Conservation (phyloP, 2,113 vertebrate genomes). For the Sander lucioperca region DNA sequence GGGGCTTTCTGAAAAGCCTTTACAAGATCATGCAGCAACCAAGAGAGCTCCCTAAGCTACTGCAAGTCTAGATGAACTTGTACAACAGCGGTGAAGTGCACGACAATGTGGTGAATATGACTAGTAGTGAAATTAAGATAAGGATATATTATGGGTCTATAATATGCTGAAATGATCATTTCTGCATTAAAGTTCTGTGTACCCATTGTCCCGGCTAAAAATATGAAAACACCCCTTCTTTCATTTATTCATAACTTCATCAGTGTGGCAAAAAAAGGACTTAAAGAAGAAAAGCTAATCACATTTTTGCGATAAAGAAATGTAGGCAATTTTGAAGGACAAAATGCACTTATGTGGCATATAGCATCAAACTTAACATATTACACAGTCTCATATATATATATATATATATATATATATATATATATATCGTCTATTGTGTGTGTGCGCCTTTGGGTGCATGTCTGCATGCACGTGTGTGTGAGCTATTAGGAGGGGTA, state of each 20-base stretch:
- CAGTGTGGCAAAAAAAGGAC: neutral
- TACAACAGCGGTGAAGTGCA: slow-evolving; percentile 51
- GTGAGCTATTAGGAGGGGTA: slow-evolving; percentile 59
- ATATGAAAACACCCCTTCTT: slow-evolving; percentile 38
- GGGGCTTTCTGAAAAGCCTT: slow-evolving; percentile 77
- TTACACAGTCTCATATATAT: neutral
- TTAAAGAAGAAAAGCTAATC: slow-evolving; percentile 32
- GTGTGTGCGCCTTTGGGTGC: slow-evolving; percentile 9
- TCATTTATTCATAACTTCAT: slow-evolving; percentile 40
- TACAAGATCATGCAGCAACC: slow-evolving; percentile 72
- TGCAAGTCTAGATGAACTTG: slow-evolving; percentile 70
- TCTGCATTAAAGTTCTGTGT: slow-evolving; percentile 48
- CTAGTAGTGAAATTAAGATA: slow-evolving; percentile 63
- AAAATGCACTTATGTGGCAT: slow-evolving; percentile 26
- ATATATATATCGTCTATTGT: slow-evolving; percentile 26
- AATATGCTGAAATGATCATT: slow-evolving; percentile 63
- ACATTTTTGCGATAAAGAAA: slow-evolving; percentile 20
- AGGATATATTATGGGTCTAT: slow-evolving; percentile 56
- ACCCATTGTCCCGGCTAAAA: slow-evolving; percentile 43
- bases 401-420: too few species aligned
- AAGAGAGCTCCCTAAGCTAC: slow-evolving; percentile 74
- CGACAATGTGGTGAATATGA: slow-evolving; percentile 65
- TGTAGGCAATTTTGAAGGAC: neutral
- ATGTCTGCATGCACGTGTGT: slow-evolving; percentile 35
- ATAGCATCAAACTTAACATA: slow-evolving; percentile 12